phyloP scores from a whole-genome alignment of 2,113 vertebrate species.

The Ramphastos sulfuratus region DNA sequence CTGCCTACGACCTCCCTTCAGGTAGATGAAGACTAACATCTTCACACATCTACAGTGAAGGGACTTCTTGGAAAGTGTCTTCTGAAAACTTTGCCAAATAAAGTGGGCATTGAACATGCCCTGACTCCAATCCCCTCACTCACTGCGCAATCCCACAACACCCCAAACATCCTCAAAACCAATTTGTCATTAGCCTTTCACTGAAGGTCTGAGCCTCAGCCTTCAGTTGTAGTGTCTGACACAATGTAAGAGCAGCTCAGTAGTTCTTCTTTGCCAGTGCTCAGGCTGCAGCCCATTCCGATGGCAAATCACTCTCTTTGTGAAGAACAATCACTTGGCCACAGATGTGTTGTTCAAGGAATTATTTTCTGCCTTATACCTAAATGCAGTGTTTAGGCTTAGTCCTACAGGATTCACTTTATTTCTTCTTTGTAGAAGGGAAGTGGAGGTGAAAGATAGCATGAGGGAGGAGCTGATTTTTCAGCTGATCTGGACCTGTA shows the following conservation, averaged over 20 bases:
- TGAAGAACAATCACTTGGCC: neutral
- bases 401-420: neutral
- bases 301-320: too few relatives aligned
- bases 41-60: neutral
- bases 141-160: neutral
- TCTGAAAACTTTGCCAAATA: neutral
- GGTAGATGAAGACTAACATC: neutral
- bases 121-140: neutral
- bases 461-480: neutral
- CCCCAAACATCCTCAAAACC: neutral
- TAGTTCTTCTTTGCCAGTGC: neutral
- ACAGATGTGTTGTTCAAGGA: neutral
- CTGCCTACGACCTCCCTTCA: too few relatives aligned
- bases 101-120: neutral
- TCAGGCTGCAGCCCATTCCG: neutral
- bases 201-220: neutral
- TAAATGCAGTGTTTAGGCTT: conserved; percentile 46
- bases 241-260: neutral
- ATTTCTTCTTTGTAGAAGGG: neutral
- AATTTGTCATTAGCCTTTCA: neutral
- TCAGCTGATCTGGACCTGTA: neutral
- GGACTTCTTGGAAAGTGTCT: neutral
- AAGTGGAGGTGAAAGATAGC: neutral
- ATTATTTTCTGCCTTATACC: conserved; percentile 4
- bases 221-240: neutral